These are phyloP conservation scores for Sphyrna mokarran DNA, from an alignment of 2,113 vertebrate genomes.

Conservation along the genomic window DNA sequence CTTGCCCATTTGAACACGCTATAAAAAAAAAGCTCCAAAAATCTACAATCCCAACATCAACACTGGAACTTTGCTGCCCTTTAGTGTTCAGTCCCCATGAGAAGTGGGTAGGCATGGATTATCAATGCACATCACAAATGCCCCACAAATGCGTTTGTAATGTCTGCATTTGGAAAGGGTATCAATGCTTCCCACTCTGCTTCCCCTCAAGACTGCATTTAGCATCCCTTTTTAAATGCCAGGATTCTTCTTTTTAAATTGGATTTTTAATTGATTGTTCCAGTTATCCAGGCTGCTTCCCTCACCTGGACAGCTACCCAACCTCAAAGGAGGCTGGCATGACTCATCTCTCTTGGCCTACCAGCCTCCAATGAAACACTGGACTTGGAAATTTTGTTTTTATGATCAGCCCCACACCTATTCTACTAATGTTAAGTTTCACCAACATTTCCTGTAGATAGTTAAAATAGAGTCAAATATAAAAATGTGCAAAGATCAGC, in stretches of 20 bases:
- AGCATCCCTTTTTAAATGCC: not conserved
- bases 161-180: not conserved
- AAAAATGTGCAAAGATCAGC: not conserved
- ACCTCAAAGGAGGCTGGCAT: not conserved
- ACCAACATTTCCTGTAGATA: not conserved
- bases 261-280: too few species aligned
- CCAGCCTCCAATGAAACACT: not conserved
- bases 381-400: not conserved
- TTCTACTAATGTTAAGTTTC: not conserved
- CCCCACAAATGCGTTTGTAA: not conserved
- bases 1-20: not conserved
- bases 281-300: not conserved
- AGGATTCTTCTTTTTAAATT: not conserved
- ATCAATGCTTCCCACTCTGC: not conserved
- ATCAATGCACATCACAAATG: not conserved
- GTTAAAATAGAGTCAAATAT: not conserved
- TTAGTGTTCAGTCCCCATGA: not conserved
- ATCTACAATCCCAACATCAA: not conserved
- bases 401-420: not conserved
- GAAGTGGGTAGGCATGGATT: not conserved
- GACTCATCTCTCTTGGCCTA: not conserved
- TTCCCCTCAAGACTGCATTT: not conserved
- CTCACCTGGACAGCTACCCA: not conserved
- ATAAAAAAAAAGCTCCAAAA: not conserved
- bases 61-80: not conserved